phyloP scores from a whole-genome alignment of 2,797 vertebrate genomes.

The Coreius guichenoti region DNA sequence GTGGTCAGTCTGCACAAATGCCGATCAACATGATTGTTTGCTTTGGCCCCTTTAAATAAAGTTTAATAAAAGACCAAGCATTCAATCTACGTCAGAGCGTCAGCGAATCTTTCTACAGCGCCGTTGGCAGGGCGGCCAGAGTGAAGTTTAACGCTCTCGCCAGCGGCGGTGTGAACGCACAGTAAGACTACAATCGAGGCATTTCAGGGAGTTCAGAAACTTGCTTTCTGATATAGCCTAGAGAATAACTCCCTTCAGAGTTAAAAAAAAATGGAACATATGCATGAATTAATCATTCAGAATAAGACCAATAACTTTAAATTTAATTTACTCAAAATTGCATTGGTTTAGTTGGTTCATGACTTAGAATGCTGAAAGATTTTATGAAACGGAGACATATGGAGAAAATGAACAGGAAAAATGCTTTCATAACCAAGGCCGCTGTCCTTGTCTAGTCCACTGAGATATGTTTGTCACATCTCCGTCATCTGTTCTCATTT shows the following conservation, averaged over 20 bases:
- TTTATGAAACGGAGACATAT: background rate
- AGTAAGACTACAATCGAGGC: background rate
- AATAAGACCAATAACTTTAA: background rate
- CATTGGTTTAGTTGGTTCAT: background rate
- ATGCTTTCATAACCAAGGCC: background rate
- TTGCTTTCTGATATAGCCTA: background rate
- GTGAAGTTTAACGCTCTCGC: no score
- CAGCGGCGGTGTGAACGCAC: no score
- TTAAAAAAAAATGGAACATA: background rate
- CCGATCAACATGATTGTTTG: no score
- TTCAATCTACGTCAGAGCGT: no score
- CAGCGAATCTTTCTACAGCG: no score
- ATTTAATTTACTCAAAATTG: background rate
- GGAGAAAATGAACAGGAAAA: background rate
- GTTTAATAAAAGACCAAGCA: no score
- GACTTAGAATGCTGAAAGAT: background rate
- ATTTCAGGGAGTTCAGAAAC: background rate
- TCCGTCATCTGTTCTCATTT: constrained; percentile 12
- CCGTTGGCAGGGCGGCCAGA: no score
- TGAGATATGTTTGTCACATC: background rate
- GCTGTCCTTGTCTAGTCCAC: background rate
- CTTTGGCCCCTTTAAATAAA: no score
- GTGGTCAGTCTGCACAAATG: no score
- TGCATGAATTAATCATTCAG: background rate
- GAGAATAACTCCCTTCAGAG: background rate